Percentiles rank a stretch among this genome's conserved stretches.
These are phyloP conservation scores for Aspidoscelis tigris DNA, from an alignment of 2,113 vertebrate species.

Conservation along the genomic window DNA sequence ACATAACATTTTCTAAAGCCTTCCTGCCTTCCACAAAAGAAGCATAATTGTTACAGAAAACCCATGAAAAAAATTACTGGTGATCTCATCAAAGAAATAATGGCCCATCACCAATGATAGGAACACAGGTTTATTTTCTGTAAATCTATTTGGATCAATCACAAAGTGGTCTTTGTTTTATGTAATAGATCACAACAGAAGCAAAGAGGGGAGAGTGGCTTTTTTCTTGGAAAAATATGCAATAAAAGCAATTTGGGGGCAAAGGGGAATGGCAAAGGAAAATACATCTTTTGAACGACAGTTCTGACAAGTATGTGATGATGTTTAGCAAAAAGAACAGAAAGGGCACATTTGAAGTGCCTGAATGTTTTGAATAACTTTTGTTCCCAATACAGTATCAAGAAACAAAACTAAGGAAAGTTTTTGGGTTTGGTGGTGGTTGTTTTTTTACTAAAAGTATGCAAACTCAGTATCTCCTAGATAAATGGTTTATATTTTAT, in stretches of 20 bases:
- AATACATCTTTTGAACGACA: slow-evolving; percentile 13
- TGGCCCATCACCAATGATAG: slow-evolving; percentile 54
- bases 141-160: slow-evolving; percentile 55
- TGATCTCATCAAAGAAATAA: slow-evolving; percentile 63
- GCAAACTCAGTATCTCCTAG: background rate
- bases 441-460: background rate
- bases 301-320: slow-evolving; percentile 19
- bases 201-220: background rate
- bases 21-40: background rate
- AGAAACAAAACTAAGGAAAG: too few species aligned
- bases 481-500: background rate
- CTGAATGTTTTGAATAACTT: background rate
- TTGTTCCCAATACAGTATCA: background rate
- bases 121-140: slow-evolving; percentile 51
- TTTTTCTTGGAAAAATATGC: background rate
- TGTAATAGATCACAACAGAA: background rate
- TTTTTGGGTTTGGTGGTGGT: background rate
- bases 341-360: background rate
- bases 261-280: background rate
- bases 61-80: slow-evolving; percentile 56
- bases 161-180: slow-evolving; percentile 26
- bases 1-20: background rate
- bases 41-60: slow-evolving; percentile 43
- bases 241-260: background rate
- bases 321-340: slow-evolving; percentile 9